Base-by-base conservation (phyloP, 2,888 invertebrate genomes). In the Chaetoderma sp. region DNA sequence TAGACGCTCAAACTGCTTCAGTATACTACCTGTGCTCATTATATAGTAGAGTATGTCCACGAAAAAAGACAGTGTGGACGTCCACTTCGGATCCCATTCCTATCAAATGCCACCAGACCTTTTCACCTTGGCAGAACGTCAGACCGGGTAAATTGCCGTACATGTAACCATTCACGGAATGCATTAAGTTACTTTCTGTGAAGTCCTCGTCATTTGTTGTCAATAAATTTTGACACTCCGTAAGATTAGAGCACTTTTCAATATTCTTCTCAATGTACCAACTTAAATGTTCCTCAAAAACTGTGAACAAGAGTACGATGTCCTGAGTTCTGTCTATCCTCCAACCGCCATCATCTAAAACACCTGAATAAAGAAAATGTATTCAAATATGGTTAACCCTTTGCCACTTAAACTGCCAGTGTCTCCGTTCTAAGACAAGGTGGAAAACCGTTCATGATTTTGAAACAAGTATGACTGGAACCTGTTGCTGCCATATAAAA, bases 271-370 rank as follows among this genome's bases (percentile, higher is more conserved):
- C 50, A 3, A 73, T 60, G 47, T 73, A 73, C 66, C 70, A 68
- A 44, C 76, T 76, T 21, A 60, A 44, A 10, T 73, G 70, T 66
- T 78, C 78, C 63, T 78, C 73, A 5, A 73, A 76, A 13, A 64
- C 52, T 45, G 77, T 77, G 13, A 73, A 63, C 18, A 77, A 66
- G 1, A 77, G 39, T 1, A 73, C 70, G 16, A 74, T 70, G 54
- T 79, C 79, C n/a, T 67, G 47, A 16, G 67, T 58, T 1, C 74
- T 73, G 60, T 79, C 77, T 8, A 39, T 69, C 6, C 76, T 58
- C 1, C 30, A 49, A 21, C 70, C 73, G 33, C 68, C 47, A 18
- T 50, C 45, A 10, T 60, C 57, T 21, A 75, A 66, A 8, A 56
- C 57, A 25, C 73, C 75, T 75, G 65, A 4, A 49, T 64, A 2